These are phyloP conservation scores for Periparus ater DNA, from an alignment of 2,797 vertebrate species.

Conservation along the genomic window DNA sequence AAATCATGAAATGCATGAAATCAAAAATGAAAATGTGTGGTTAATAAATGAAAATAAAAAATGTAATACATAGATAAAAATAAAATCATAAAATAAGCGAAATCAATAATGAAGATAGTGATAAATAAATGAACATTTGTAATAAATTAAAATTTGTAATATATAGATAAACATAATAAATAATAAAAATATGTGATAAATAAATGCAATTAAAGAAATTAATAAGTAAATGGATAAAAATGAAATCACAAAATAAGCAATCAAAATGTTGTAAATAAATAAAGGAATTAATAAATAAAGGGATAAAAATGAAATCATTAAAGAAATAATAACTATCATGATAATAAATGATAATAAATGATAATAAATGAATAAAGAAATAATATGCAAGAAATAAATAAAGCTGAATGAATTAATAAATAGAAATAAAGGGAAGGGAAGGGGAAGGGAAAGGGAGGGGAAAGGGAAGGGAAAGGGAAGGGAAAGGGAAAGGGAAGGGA, in stretches of 20 bases:
- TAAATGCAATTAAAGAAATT: not conserved
- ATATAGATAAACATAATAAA: not conserved
- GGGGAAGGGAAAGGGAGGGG: no score
- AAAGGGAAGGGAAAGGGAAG: no score
- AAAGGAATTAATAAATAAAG: not conserved
- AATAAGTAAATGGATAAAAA: not conserved
- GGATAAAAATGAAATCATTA: not conserved
- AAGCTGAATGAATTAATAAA: no score
- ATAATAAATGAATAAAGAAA: not conserved
- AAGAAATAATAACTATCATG: not conserved
- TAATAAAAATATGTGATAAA: no score
- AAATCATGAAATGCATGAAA: not conserved
- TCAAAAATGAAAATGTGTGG: not conserved
- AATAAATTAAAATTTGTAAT: not conserved
- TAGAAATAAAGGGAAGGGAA: not conserved
- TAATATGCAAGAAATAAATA: no score
- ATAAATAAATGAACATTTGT: not conserved
- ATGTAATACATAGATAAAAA: no score
- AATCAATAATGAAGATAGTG: not conserved
- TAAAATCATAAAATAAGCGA: not conserved
- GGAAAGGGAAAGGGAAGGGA: no score
- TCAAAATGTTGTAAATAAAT: not conserved
- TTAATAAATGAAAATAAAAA: not conserved
- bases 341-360: not conserved
- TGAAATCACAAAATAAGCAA: not conserved